phyloP scores from a whole-genome alignment of 1,140 invertebrate species.

The Lepidurus couesii region DNA sequence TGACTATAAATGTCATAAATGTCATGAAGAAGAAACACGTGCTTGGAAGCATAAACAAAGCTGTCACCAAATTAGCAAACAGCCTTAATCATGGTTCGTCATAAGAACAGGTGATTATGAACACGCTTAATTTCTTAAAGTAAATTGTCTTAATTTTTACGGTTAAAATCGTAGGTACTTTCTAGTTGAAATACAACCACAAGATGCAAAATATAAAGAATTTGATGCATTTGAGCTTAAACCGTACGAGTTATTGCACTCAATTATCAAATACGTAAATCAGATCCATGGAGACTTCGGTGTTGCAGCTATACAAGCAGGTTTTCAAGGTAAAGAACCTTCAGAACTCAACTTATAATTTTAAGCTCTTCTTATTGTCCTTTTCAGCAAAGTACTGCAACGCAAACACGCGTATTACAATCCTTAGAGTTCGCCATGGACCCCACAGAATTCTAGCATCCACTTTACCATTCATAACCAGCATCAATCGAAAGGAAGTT shows the following conservation, averaged over 20 bases:
- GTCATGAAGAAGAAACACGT: too few relatives aligned
- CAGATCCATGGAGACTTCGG: slow-evolving; percentile 32
- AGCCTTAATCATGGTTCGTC: not conserved
- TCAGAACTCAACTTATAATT: not conserved
- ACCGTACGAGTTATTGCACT: slow-evolving; percentile 7
- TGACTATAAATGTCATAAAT: too few relatives aligned
- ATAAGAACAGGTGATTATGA: not conserved
- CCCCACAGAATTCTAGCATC: slow-evolving; percentile 63
- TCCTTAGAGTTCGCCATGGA: slow-evolving; percentile 62
- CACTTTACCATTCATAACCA: slow-evolving; percentile 57
- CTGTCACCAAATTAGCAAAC: too few relatives aligned
- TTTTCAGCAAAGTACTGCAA: slow-evolving; percentile 67
- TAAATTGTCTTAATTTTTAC: not conserved
- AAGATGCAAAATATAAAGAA: slow-evolving; percentile 1
- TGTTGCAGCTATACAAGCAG: slow-evolving; percentile 26
- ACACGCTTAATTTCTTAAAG: not conserved
- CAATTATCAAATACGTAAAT: not conserved
- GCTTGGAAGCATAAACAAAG: too few relatives aligned
- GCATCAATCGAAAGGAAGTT: slow-evolving; percentile 56
- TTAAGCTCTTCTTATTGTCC: slow-evolving; percentile 34
- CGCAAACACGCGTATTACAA: slow-evolving; percentile 61
- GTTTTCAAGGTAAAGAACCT: slow-evolving; percentile 15
- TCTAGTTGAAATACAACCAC: slow-evolving; percentile 19
- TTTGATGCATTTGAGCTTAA: slow-evolving; percentile 17
- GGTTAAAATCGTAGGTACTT: not conserved